These are phyloP conservation scores for Neoniphon sammara DNA, from an alignment of 2,797 vertebrate species.

Conservation along the genomic window DNA sequence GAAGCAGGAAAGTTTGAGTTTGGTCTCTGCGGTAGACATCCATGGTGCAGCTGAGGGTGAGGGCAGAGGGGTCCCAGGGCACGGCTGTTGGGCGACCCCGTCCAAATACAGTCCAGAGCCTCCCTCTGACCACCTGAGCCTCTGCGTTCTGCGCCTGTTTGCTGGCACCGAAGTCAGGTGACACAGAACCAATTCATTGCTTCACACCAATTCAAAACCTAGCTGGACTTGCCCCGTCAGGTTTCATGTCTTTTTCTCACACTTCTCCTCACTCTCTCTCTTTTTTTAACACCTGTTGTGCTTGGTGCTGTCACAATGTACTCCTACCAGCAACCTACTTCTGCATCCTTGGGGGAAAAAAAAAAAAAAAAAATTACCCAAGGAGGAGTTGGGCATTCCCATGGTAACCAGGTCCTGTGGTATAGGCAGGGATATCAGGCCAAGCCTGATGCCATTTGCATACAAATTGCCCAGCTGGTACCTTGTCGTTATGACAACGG, in stretches of 20 bases:
- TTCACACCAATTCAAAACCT: constrained; percentile 71
- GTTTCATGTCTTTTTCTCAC: constrained; percentile 55
- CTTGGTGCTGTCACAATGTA: constrained; percentile 34
- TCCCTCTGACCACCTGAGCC: constrained; percentile 69
- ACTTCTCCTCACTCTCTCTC: constrained; percentile 34
- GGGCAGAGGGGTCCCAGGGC: constrained; percentile 24
- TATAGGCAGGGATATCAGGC: constrained; percentile 77
- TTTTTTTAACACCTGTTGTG: constrained; percentile 50
- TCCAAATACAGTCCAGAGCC: constrained; percentile 41
- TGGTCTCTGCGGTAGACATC: constrained; percentile 4
- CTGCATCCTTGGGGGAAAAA: constrained; percentile 24
- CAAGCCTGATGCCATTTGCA: constrained; percentile 83
- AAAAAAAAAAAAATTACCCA: constrained; percentile 48
- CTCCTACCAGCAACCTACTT: constrained; percentile 9
- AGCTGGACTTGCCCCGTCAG: constrained; percentile 52
- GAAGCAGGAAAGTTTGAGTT: constrained; percentile 10
- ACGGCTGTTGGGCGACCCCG: constrained; percentile 27
- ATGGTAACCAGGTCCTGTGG: constrained; percentile 79
- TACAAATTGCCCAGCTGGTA: constrained; percentile 88
- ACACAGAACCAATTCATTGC: constrained; percentile 64
- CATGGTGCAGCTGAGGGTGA: constrained; percentile 26
- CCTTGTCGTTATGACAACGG: constrained; percentile 86
- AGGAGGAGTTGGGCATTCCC: constrained; percentile 74
- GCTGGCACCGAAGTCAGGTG: constrained; percentile 41
- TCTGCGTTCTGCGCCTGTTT: constrained; percentile 30